Percentiles rank a stretch among this genome's conserved stretches.
Conservation (phyloP, 2,888 invertebrate species). For the Tryphoninae sp. region DNA sequence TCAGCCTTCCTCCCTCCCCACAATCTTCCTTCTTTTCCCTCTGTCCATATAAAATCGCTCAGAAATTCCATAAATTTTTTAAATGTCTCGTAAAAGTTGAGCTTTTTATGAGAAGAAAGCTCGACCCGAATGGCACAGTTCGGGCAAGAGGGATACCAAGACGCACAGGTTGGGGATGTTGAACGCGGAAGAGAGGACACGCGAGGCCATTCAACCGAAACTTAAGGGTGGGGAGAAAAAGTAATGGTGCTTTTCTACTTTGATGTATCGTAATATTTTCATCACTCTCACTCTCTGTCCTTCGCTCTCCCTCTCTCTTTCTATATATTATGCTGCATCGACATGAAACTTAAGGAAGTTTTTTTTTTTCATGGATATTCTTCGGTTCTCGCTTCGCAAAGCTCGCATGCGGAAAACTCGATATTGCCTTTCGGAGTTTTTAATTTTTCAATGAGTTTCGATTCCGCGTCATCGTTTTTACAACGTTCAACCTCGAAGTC, state of each 20-base stretch:
- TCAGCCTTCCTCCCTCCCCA: not conserved
- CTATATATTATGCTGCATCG: not conserved
- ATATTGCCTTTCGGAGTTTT: not conserved
- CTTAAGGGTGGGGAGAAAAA: constrained; percentile 18
- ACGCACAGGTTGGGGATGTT: not conserved
- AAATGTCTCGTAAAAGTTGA: constrained; percentile 69
- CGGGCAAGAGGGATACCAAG: not conserved
- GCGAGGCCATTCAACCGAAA: constrained; percentile 27
- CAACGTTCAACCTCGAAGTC: no score
- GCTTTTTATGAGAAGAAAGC: constrained; percentile 62
- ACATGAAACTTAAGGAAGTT: not conserved
- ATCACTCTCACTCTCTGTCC: not conserved
- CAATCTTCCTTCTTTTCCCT: constrained; percentile 11
- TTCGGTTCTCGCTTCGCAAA: constrained; percentile 1
- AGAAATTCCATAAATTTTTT: constrained; percentile 77
- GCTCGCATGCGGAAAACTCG: not conserved
- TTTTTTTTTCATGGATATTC: constrained; percentile 8
- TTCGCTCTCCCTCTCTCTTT: not conserved
- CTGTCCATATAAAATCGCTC: constrained; percentile 67
- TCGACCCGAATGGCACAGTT: constrained; percentile 15
- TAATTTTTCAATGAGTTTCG: constrained; percentile 24
- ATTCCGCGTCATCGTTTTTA: constrained; percentile 18
- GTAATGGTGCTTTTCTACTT: constrained; percentile 58
- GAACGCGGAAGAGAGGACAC: constrained; percentile 1
- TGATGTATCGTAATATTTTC: constrained; percentile 37